These are phyloP conservation scores for Clarias magur DNA, from an alignment of 2,113 vertebrate genomes.

Conservation along the genomic window DNA sequence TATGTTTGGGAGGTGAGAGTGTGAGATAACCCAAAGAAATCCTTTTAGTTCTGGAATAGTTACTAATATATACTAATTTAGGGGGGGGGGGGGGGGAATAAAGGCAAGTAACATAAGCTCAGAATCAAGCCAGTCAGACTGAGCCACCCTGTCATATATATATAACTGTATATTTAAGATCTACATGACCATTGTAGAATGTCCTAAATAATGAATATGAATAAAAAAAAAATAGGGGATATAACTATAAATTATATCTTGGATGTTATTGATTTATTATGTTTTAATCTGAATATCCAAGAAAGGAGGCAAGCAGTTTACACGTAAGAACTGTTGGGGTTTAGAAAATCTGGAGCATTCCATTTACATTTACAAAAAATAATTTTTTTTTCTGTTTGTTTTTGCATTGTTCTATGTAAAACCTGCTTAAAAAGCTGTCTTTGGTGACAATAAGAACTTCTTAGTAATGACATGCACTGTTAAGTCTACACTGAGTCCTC, in stretches of 20 bases:
- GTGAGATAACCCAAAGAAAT: neutral
- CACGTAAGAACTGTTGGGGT: neutral
- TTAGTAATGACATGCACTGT: neutral
- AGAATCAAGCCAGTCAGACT: neutral
- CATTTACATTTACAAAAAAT: no score
- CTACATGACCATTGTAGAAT: neutral
- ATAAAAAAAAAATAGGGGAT: neutral
- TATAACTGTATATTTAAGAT: neutral
- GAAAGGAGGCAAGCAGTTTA: neutral
- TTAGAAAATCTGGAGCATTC: neutral
- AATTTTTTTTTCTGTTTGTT: neutral
- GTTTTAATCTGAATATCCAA: neutral
- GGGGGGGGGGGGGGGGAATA: no score
- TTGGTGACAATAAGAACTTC: neutral
- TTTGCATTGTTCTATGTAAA: neutral
- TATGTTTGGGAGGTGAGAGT: neutral
- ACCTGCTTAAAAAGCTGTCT: neutral
- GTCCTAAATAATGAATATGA: neutral
- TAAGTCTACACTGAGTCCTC: neutral
- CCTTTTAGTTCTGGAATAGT: no score
- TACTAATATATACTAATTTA: no score
- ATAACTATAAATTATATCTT: no score
- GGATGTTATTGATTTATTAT: neutral
- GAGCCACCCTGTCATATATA: neutral
- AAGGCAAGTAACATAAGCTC: neutral